Base-by-base conservation (phyloP, 1,140 invertebrate species). In the Hydropsyche tenuis region DNA sequence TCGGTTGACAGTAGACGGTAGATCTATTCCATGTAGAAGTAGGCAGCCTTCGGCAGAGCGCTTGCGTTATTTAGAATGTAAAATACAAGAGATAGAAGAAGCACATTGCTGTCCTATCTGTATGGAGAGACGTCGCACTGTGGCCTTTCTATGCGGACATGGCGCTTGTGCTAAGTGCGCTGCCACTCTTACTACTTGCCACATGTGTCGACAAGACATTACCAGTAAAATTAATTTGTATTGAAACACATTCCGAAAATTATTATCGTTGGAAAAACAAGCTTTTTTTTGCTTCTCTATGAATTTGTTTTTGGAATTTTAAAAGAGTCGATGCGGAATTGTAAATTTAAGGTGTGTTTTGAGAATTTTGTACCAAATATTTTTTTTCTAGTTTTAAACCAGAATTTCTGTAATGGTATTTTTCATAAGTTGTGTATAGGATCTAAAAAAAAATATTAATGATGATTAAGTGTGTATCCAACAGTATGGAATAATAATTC, bases 151-250 rank as follows among this genome's bases (percentile, higher is more conserved):
- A 0, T 97, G 95, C 82, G 95, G 95, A 6, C 95, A 97, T 80
- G 90, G 91, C 16, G 92, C 94, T 4, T 97, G 95, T 84, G 89
- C 90, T 30, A 88, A 90, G 63, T 97, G 95, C 80, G 90, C 94
- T 0, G 89, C 92, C 69, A 92, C 94, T 0, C 83, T 97, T 1
- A 90, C 89, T 79, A 93, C 89, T 6, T 97, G 95, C 86, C 95
- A 96, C 84, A 96, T 97, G 93, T 97, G 95, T 85, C 88, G 95
- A 42, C 93, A 94, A 83, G 90, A 91, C 6, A 96, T 97, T 80
- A 90, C 90, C 14, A 93, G 93, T 81, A 96, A 94, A 81, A 96
- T 96, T 77, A 94, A 93, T 83, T 86, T 96, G 27, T 92, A 92
- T 51, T 68, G 48, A 68, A 20, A 14, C 46, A 20, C 18, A 16